phyloP scores from a whole-genome alignment of 2,113 vertebrate species.

The Poeciliopsis occidentalis region DNA sequence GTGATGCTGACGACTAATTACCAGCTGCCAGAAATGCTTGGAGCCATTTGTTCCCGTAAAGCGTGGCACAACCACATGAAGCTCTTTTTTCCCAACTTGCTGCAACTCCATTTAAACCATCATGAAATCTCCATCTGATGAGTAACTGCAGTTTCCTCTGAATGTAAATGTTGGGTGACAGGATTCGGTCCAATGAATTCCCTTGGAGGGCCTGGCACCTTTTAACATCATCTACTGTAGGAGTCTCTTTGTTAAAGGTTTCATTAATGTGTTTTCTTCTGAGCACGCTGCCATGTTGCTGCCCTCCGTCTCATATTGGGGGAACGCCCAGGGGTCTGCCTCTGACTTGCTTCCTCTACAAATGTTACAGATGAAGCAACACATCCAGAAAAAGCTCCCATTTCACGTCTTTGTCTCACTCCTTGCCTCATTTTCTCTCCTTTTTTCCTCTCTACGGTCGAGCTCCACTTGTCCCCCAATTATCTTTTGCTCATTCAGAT shows the following conservation, averaged over 20 bases:
- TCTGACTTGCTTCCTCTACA: not conserved
- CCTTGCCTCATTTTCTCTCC: not conserved
- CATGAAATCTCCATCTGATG: not conserved
- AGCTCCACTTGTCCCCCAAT: slow-evolving; percentile 66
- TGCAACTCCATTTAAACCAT: too few species aligned
- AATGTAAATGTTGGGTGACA: not conserved
- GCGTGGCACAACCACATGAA: too few species aligned
- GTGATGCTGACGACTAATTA: too few species aligned
- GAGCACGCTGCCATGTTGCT: not conserved
- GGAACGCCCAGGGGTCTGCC: not conserved
- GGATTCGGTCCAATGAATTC: not conserved
- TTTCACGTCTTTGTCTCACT: slow-evolving; percentile 17
- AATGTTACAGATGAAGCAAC: slow-evolving; percentile 24
- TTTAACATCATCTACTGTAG: slow-evolving; percentile 11
- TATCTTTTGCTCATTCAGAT: slow-evolving; percentile 59
- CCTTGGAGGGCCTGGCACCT: not conserved
- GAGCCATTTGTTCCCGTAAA: too few species aligned
- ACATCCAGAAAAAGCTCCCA: slow-evolving; percentile 2
- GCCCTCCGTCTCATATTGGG: slow-evolving; percentile 7
- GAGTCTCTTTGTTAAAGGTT: not conserved
- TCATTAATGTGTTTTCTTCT: slow-evolving; percentile 4
- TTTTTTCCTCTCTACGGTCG: slow-evolving; percentile 24
- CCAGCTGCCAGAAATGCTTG: too few species aligned
- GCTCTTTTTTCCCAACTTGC: too few species aligned
- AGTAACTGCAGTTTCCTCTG: not conserved